Evolutionary conservation across 2,888 invertebrate genomes (phyloP).

Genomic region (Pseudococcus longispinus): DNA sequence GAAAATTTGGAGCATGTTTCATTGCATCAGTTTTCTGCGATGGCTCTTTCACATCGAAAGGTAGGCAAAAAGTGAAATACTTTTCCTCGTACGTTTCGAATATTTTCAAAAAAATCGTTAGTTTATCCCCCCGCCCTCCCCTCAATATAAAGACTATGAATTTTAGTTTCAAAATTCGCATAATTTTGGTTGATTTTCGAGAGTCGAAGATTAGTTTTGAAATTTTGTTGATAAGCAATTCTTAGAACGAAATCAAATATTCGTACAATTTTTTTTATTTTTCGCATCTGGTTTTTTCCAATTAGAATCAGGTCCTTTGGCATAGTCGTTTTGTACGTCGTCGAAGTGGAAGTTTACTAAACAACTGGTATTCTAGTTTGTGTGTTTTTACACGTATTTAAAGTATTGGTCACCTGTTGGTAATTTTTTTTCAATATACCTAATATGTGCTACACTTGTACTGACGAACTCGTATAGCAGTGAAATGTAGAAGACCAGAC

Average conservation of each 20-base stretch:
- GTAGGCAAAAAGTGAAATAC: not conserved
- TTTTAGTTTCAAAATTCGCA: too few relatives aligned
- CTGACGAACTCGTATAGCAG: not conserved
- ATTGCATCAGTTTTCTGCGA: not conserved
- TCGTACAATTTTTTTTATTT: not conserved
- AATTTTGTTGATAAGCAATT: too few relatives aligned
- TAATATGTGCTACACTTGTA: not conserved
- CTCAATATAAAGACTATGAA: too few relatives aligned
- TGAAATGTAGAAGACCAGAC: constrained; percentile 46
- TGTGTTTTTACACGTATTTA: not conserved
- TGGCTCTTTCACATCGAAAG: not conserved
- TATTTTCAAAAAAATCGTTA: too few relatives aligned
- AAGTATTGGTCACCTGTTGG: not conserved
- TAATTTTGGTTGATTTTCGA: too few relatives aligned
- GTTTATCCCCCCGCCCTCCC: too few relatives aligned
- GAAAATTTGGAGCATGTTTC: not conserved
- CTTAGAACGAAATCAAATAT: too few relatives aligned
- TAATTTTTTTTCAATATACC: not conserved
- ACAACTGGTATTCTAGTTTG: not conserved
- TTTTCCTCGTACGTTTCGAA: too few relatives aligned
- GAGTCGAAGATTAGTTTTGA: too few relatives aligned
- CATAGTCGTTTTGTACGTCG: not conserved
- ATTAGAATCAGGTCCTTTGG: not conserved
- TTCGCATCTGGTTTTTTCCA: not conserved
- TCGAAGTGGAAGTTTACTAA: not conserved